Evolutionary conservation across 2,113 vertebrate species (phyloP), one percentile per base, ranked within the genome.

Genomic region (Merops nubicus): DNA sequence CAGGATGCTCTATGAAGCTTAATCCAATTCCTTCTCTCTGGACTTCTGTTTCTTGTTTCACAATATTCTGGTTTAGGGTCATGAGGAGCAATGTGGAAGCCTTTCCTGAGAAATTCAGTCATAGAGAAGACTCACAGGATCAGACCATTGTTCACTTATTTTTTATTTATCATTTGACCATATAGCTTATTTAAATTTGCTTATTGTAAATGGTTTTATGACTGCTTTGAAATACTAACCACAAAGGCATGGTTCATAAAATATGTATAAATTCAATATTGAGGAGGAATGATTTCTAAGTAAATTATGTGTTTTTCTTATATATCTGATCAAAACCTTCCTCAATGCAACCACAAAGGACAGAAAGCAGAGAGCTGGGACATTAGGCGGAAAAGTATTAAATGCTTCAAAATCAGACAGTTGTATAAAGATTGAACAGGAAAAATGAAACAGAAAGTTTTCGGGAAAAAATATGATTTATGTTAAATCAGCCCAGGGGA

Each of bases 401-500:
- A 74, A 89, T 64, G 19, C 12, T 86, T 12, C 62, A 63, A 51
- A 91, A 74, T 47, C 33, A 76, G 42, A 26, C 40, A 89, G 33
- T 48, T 78, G 13, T 74, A 51, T 84, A 89, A 82, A 29, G 33
- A 45, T 74, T 83, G 59, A 67, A 14, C 29, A 79, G 78, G 76
- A 17, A 62, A 84, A 86, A 63, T 7, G 15, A 87, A 82, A 86
- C 20, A 56, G 76, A 70, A 82, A 34, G 6, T 70, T 93, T 90
- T 91, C 64, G 84, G 81, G 42, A 93, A 92, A 89, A 93, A 12
- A 18, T 48, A 42, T 42, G 59, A 31, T 54, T 96, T 93, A 93
- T 96, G 64, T 96, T 96, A 92, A 95, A 77, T 43, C 76, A 94
- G 93, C 87, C 38, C 26, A 75, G 40, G 73, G 84, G 93, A 96